Conservation (phyloP, 2,888 invertebrate genomes). For the Nudaria mundana region DNA sequence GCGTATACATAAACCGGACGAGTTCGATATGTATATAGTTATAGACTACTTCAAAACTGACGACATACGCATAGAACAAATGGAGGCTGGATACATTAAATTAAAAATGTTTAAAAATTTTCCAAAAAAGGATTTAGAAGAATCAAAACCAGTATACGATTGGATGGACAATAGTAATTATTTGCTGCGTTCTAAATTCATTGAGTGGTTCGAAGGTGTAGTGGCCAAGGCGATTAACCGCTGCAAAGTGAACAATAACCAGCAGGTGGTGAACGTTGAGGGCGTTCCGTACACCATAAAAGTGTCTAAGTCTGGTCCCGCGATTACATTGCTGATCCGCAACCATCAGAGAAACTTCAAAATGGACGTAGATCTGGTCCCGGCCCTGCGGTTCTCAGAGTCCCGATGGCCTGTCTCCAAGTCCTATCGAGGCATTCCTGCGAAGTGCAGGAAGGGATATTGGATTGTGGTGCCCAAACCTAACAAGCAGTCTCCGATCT, state of each 20-base stretch:
- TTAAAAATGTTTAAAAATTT: constrained; percentile 61
- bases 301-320: constrained; percentile 70
- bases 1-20: constrained; percentile 79
- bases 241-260: constrained; percentile 22
- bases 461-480: constrained; percentile 73
- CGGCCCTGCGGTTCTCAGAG: constrained; percentile 70
- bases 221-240: constrained; percentile 61
- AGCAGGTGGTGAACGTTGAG: constrained; percentile 33
- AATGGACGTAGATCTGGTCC: constrained; percentile 78
- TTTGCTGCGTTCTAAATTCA: constrained; percentile 66
- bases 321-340: constrained; percentile 73
- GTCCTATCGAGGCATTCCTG: constrained; percentile 39
- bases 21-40: constrained; percentile 78
- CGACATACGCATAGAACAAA: constrained; percentile 54
- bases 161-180: constrained; percentile 66
- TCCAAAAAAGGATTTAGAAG: constrained; percentile 43
- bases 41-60: constrained; percentile 28
- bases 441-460: constrained; percentile 39
- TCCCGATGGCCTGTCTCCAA: constrained; percentile 58
- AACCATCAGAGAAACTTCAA: constrained; percentile 39
- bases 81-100: constrained; percentile 68
- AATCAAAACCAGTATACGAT: constrained; percentile 54
- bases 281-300: constrained; percentile 60
- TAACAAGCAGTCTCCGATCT: constrained; percentile 37
- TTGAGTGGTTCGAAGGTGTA: constrained; percentile 78